Evolutionary conservation across 2,113 vertebrate species (phyloP).

Genomic region (Tiliqua scincoides): DNA sequence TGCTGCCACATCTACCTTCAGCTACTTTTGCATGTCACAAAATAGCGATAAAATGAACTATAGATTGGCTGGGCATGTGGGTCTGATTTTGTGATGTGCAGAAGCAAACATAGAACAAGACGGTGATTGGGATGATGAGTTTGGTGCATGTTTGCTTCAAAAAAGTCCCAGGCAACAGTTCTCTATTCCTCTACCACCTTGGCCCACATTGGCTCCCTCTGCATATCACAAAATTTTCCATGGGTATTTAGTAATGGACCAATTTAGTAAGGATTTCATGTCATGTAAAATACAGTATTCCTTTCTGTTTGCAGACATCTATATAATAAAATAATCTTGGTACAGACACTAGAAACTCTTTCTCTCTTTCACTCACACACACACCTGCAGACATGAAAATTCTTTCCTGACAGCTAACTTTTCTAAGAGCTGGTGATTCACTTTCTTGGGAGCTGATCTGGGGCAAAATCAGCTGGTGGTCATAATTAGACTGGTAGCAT

Average conservation of each 20-base stretch:
- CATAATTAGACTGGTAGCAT: not conserved
- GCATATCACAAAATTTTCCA: not conserved
- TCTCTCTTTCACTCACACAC: too few relatives aligned
- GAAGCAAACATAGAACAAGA: not conserved
- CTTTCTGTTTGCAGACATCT: not conserved
- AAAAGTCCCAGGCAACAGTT: not conserved
- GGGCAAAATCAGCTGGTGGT: not conserved
- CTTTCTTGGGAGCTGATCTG: not conserved
- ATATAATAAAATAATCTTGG: too few relatives aligned
- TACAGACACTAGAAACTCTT: too few relatives aligned
- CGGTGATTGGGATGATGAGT: not conserved
- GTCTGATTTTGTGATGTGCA: not conserved
- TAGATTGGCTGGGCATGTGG: not conserved
- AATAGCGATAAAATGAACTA: not conserved
- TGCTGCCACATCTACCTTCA: not conserved
- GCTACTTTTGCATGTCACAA: not conserved
- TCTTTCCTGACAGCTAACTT: not conserved
- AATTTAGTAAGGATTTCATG: not conserved
- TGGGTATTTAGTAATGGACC: not conserved
- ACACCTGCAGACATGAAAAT: too few relatives aligned
- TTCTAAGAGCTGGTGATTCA: not conserved
- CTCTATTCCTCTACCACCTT: not conserved
- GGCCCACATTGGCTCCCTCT: not conserved
- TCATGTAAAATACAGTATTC: not conserved
- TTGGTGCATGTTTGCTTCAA: not conserved